These are phyloP conservation scores for Ptiloglossa arizonensis DNA, from an alignment of 1,140 invertebrate species.

Conservation along the genomic window DNA sequence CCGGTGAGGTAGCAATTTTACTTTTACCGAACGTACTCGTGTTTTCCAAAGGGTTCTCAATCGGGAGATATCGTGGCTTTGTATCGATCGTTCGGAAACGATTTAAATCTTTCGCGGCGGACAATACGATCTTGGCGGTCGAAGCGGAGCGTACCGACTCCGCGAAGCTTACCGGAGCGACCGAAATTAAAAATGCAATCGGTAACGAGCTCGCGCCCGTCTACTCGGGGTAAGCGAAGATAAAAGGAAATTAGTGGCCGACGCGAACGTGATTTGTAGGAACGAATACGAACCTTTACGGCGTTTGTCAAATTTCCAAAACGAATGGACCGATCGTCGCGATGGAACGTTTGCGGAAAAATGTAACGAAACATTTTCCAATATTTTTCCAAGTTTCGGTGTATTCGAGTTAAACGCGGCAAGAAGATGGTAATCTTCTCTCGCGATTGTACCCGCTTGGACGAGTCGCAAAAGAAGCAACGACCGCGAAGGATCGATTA, in stretches of 20 bases:
- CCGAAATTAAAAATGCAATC: constrained; percentile 52
- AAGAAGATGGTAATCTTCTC: too few relatives aligned
- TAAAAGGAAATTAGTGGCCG: constrained; percentile 47
- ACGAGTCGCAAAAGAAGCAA: too few relatives aligned
- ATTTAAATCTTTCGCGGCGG: constrained; percentile 29
- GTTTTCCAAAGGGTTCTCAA: not conserved
- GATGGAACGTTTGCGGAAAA: not conserved
- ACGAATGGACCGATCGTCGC: not conserved
- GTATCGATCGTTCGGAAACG: not conserved
- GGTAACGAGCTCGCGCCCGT: constrained; percentile 26
- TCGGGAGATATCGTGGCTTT: not conserved
- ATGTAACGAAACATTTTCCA: not conserved
- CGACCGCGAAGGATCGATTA: not conserved
- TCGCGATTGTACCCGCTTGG: too few relatives aligned
- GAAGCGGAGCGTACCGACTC: too few relatives aligned
- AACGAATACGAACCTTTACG: constrained; percentile 9
- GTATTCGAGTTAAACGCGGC: too few relatives aligned
- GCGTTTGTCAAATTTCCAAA: not conserved
- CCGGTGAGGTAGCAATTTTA: not conserved
- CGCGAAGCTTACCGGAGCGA: not conserved
- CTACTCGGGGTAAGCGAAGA: constrained; percentile 13
- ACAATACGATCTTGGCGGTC: not conserved
- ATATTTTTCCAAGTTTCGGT: too few relatives aligned
- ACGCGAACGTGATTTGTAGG: constrained; percentile 29
- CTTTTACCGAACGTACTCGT: not conserved